These are phyloP conservation scores for Rotaria macrura DNA, from an alignment of 2,888 invertebrate genomes.

Conservation along the genomic window DNA sequence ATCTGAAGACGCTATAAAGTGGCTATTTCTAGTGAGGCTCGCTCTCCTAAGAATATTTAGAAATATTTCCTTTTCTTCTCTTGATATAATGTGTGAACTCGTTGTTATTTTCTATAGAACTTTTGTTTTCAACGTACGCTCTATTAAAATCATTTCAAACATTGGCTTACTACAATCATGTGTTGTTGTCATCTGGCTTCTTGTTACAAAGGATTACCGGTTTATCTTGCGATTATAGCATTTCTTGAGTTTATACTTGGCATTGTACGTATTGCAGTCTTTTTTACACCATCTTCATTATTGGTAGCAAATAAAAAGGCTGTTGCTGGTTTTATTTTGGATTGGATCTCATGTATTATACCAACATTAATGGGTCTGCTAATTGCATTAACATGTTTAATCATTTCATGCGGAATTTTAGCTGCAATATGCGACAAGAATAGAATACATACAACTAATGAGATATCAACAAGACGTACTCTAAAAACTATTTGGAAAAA, in stretches of 20 bases:
- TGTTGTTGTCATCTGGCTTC: neutral
- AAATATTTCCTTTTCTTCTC: too few species aligned
- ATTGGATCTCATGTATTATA: neutral
- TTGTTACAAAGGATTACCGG: neutral
- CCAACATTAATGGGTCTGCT: neutral
- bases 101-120: too few species aligned
- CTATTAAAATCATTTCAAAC: too few species aligned
- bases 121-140: too few species aligned
- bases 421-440: neutral
- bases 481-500: neutral
- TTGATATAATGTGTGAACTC: too few species aligned
- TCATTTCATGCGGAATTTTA: neutral
- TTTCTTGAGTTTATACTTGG: neutral
- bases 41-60: too few species aligned
- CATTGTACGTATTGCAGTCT: neutral
- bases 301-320: neutral
- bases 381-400: neutral
- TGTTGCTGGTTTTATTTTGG: neutral
- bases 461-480: neutral
- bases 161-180: neutral
- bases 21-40: too few species aligned
- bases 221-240: neutral
- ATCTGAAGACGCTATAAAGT: too few species aligned
- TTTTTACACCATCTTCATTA: neutral
- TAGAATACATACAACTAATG: neutral